phyloP scores from a whole-genome alignment of 2,113 vertebrate species.

The Gyps fulvus region DNA sequence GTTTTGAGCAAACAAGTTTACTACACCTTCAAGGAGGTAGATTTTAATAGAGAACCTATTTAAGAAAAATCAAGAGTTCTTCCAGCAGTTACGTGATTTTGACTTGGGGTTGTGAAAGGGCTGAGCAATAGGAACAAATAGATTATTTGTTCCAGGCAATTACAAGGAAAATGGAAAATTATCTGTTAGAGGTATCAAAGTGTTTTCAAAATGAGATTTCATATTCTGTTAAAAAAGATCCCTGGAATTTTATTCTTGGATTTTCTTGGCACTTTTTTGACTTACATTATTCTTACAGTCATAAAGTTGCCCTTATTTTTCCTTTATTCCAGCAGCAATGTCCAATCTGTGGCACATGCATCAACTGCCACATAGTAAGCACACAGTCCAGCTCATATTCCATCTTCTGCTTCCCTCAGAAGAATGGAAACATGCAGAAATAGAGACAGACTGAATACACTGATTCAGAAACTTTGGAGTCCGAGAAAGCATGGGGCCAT shows the following conservation, averaged over 20 bases:
- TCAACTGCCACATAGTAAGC: conserved; percentile 37
- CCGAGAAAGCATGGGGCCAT: neutral
- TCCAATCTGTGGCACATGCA: neutral
- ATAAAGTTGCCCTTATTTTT: neutral
- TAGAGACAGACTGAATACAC: neutral
- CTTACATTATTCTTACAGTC: neutral
- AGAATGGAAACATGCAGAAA: conserved; percentile 6
- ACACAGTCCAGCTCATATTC: neutral
- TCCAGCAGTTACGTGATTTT: neutral
- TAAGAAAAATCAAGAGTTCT: neutral
- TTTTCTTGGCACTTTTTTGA: neutral
- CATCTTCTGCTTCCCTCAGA: neutral
- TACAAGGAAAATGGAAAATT: neutral
- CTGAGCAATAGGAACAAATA: neutral
- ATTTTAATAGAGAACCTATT: neutral
- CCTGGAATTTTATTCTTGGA: neutral
- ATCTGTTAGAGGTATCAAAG: neutral
- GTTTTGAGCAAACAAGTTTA: neutral
- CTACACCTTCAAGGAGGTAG: neutral
- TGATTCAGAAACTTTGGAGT: neutral
- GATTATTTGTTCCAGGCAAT: neutral
- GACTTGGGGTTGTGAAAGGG: neutral
- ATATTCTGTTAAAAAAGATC: neutral
- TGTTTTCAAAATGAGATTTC: conserved; percentile 5
- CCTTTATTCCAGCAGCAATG: neutral